phyloP scores from a whole-genome alignment of 1,140 invertebrate species.

The Ridgeia piscesae region DNA sequence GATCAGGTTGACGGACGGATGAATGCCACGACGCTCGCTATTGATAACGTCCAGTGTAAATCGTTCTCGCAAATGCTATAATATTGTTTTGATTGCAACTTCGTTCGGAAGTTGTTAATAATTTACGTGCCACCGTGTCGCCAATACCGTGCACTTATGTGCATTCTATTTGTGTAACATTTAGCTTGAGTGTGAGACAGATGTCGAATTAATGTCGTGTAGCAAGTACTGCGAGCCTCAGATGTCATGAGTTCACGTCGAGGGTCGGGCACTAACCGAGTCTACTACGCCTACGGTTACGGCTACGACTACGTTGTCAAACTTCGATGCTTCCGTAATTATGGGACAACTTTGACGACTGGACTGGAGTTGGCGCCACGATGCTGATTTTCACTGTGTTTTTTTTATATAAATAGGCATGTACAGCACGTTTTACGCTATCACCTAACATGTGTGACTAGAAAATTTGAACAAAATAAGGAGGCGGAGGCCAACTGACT shows the following conservation, averaged over 20 bases:
- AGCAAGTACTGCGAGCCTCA: neutral
- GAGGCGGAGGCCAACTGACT: too few relatives aligned
- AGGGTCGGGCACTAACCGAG: neutral
- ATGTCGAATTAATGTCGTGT: neutral
- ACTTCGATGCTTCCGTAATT: neutral
- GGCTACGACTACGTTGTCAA: neutral
- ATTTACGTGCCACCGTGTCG: neutral
- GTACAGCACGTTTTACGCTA: neutral
- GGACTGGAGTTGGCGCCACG: neutral
- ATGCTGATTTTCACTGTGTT: neutral
- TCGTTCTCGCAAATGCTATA: neutral
- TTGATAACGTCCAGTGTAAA: conserved; percentile 5
- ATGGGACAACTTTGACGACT: neutral
- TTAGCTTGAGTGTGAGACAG: neutral
- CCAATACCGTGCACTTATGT: neutral
- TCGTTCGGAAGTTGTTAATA: neutral
- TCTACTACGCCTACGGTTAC: too few relatives aligned
- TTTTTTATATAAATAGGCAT: neutral
- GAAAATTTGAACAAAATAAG: too few relatives aligned
- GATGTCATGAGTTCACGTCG: conserved; percentile 3
- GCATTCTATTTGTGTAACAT: neutral
- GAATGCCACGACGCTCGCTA: neutral
- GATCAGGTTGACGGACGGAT: neutral
- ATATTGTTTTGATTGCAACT: neutral
- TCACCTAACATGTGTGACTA: too few relatives aligned